Base-by-base conservation (phyloP, 2,797 vertebrate genomes). In the Amblyopsis hoosieri region DNA sequence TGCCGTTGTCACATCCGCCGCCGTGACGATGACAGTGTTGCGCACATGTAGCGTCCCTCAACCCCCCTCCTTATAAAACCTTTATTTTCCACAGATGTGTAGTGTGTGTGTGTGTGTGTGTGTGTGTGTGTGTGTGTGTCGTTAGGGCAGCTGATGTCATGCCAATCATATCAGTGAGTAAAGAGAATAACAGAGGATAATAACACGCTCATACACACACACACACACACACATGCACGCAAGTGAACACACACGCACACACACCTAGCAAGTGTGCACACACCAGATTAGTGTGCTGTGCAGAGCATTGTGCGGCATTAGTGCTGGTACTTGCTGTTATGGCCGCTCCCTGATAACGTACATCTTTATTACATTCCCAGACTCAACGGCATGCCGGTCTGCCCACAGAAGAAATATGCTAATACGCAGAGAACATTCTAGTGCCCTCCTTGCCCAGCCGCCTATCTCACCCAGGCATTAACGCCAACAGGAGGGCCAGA, bases 301-400 rank as follows among this genome's bases (percentile, higher is more conserved):
- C 95, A 94, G 90, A 91, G 93, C 93, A 95, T 90, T 92, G 94
- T 94, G 92, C 84, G 87, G 93, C 91, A 94, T 95, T 96, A 95
- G 92, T 91, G 93, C 90, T 77, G 89, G 93, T 92, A 94, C 94
- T 96, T 94, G 94, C 93, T 79, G 71, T 95, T 96, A 96, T 95
- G 94, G 92, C 93, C 81, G 86, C 80, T 89, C 92, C 88, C 94
- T 94, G 94, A 98, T 97, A 96, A 97, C 93, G 93, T 94, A 95
- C 94, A 95, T 96, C 95, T 97, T 96, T 96, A 96, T 96, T 96
- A 96, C 96, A 97, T 95, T 95, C 92, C 87, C 90, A 90, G 92
- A 93, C 91, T 94, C 93, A 95, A 94, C 93, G 92, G 90, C 91
- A 92, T 12, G 93, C 92, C 93, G 89, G 88, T 92, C 91, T 90